Conservation (phyloP, 1,140 invertebrate genomes). For the Liolophura sinensis region DNA sequence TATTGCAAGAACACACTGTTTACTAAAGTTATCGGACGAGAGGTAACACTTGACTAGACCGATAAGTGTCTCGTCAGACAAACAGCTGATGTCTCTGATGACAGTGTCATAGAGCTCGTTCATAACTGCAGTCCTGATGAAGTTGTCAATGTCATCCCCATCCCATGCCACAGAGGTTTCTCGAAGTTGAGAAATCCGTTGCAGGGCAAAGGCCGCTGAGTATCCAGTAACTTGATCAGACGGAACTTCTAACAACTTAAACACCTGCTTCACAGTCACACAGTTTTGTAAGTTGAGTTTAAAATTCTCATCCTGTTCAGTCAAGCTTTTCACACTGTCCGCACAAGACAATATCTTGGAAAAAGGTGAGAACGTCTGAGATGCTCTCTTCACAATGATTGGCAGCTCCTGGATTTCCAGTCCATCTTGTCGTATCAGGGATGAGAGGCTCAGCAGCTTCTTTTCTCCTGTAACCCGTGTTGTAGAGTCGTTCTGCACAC, state of each 20-base stretch:
- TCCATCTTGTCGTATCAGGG: conserved; percentile 71
- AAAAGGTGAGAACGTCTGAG: conserved; percentile 16
- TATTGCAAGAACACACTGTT: conserved; percentile 17
- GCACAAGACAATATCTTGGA: conserved; percentile 11
- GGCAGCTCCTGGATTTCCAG: conserved; percentile 71
- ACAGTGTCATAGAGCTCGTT: conserved; percentile 44
- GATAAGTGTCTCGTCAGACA: conserved; percentile 27
- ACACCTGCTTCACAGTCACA: conserved; percentile 39
- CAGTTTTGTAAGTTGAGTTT: conserved; percentile 53
- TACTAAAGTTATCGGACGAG: conserved; percentile 20
- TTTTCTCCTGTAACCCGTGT: too few relatives aligned
- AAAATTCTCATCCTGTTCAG: conserved; percentile 53
- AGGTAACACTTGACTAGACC: conserved; percentile 29
- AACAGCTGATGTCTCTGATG: conserved; percentile 17
- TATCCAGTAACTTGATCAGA: conserved; percentile 62
- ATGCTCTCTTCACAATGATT: conserved; percentile 66
- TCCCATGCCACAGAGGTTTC: conserved; percentile 53
- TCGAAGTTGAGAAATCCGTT: conserved; percentile 63
- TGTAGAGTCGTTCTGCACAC: too few relatives aligned
- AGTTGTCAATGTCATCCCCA: conserved; percentile 50
- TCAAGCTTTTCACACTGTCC: conserved; percentile 23
- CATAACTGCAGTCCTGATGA: conserved; percentile 40
- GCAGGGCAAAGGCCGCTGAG: conserved; percentile 62
- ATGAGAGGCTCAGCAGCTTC: conserved; percentile 55
- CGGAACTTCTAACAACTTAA: conserved; percentile 56